Evolutionary conservation across 2,888 invertebrate species (phyloP).

Genomic region (Pristionchus mayeri): DNA sequence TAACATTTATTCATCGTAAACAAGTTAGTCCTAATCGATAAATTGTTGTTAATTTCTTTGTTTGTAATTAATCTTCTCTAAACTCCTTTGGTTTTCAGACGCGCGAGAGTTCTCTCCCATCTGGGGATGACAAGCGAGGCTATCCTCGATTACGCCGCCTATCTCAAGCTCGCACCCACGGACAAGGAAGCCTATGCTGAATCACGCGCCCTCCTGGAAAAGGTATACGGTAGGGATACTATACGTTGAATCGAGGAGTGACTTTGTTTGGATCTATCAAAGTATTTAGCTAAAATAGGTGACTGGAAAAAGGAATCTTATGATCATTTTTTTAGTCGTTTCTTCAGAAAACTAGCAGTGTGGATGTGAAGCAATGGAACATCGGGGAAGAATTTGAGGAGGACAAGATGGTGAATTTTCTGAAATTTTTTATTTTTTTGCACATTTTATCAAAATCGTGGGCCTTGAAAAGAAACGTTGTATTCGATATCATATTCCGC

Average conservation of each 20-base stretch:
- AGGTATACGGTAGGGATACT: constrained; percentile 49
- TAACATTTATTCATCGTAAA: too few relatives aligned
- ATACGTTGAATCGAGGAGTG: neutral
- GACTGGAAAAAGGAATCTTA: too few relatives aligned
- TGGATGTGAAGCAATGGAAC: constrained; percentile 50
- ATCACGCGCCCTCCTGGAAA: constrained; percentile 47
- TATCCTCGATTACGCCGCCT: neutral
- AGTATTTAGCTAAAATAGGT: neutral
- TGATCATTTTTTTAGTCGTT: too few relatives aligned
- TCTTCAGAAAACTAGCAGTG: constrained; percentile 49
- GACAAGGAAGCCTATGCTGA: constrained; percentile 48
- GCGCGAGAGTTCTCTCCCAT: constrained; percentile 56
- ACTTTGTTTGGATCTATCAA: too few relatives aligned
- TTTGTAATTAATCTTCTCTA: too few relatives aligned
- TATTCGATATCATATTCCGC: neutral
- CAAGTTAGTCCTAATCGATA: too few relatives aligned
- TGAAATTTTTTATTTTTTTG: neutral
- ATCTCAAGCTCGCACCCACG: neutral
- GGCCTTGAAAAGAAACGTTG: too few relatives aligned
- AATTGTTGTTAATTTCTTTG: too few relatives aligned
- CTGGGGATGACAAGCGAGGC: constrained; percentile 51
- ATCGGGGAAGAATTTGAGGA: constrained; percentile 51
- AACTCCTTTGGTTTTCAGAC: too few relatives aligned
- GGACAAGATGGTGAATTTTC: constrained; percentile 44
- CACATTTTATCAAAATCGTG: too few relatives aligned